Evolutionary conservation across 2,888 invertebrate genomes (phyloP), one percentile per base, ranked within the genome.

Genomic region (Pandemis heparana): DNA sequence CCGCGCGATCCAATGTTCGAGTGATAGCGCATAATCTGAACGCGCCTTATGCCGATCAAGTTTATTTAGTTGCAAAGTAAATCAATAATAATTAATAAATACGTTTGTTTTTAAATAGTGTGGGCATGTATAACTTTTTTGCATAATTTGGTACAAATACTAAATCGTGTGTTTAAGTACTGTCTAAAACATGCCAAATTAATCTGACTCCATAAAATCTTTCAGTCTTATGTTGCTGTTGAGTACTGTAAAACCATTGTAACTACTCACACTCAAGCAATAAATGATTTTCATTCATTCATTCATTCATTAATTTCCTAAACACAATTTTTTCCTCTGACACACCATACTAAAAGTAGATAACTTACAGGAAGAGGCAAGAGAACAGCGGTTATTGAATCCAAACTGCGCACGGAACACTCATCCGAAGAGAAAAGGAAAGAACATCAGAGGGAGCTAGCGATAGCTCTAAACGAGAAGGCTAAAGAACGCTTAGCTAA

Each of bases 401-500:
- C 97, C 5, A 99, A 99, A 89, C 95, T 99, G 9, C 95, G 99
- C 83, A 98, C 98, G 51, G 99, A 99, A 87, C 97, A 98, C 80
- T 98, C 99, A 12, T 97, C 99, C 0, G 99, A 99, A 88, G 99
- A 99, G 84, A 99, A 99, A 89, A 96, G 99, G 14, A 98, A 98
- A 80, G 97, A 98, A 84, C 99, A 99, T 94, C 99, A 99, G 89
- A 97, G 98, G 82, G 99, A 99, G 90, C 92, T 99, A 75, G 98
- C 98, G 0, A 96, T 97, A 74, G 96, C 97, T 75, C 92, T 99
- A 56, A 99, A 99, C 84, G 98, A 98, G 85, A 97, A 97, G 76
- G 99, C 99, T 0, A 97, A 97, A 80, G 98, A 98, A 82, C 96
- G 99, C 59, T 92, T 99, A 77, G 98, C 99, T 0, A 97, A 98